Conservation (phyloP, 2,113 vertebrate genomes). For the Thunnus maccoyii region DNA sequence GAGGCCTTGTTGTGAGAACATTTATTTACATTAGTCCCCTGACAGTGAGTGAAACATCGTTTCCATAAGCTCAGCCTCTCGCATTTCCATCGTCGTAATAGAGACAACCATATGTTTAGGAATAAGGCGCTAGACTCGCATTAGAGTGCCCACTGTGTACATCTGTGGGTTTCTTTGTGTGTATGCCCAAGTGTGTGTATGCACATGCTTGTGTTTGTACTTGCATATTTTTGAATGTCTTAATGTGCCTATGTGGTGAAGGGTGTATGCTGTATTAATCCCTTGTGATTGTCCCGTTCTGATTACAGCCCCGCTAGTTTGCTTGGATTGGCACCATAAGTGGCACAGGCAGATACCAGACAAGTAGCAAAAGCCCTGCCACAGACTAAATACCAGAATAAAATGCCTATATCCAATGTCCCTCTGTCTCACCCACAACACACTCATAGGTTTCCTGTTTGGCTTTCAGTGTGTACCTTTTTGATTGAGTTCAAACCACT, state of each 20-base stretch:
- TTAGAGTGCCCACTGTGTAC: conserved; percentile 47
- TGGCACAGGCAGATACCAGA: conserved; percentile 62
- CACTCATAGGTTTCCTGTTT: conserved; percentile 73
- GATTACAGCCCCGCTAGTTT: conserved; percentile 73
- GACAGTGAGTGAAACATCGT: conserved; percentile 61
- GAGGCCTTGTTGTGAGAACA: conserved; percentile 56
- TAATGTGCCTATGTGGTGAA: conserved; percentile 50
- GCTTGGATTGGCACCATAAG: conserved; percentile 77
- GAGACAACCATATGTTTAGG: conserved; percentile 68
- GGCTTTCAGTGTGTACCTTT: conserved; percentile 65
- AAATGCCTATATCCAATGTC: conserved; percentile 71
- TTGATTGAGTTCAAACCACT: conserved; percentile 58
- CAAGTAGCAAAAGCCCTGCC: conserved; percentile 63
- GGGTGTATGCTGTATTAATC: conserved; percentile 67
- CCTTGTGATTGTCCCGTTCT: conserved; percentile 63
- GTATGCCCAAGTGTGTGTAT: conserved; percentile 29
- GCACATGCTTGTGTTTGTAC: conserved; percentile 17
- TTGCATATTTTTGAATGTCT: conserved; percentile 56
- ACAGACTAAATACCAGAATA: conserved; percentile 70
- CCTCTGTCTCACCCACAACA: conserved; percentile 58
- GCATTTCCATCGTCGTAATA: conserved; percentile 47
- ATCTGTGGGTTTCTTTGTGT: conserved; percentile 53
- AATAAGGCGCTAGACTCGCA: conserved; percentile 41
- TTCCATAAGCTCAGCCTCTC: conserved; percentile 56
- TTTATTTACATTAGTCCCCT: conserved; percentile 68